Conservation (phyloP, 2,797 vertebrate genomes). For the Anguilla marmorata region DNA sequence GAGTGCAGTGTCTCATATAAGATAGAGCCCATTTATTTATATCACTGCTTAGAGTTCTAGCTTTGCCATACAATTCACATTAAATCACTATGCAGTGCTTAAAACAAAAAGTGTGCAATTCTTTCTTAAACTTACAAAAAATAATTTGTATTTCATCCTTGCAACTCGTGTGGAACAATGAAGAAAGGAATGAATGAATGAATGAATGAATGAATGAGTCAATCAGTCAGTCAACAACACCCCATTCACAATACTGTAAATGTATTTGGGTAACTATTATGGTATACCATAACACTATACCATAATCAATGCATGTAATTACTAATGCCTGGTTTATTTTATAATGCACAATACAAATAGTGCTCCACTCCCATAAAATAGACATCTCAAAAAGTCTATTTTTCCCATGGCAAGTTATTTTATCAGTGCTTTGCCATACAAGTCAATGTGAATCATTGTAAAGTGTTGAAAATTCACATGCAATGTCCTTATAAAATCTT, state of each 20-base stretch:
- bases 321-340: neutral
- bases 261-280: no score
- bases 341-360: neutral
- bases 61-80: neutral
- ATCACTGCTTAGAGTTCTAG: neutral
- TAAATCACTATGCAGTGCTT: no score
- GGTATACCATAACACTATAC: neutral
- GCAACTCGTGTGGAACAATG: no score
- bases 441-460: neutral
- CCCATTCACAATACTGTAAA: no score
- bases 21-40: neutral
- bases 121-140: no score
- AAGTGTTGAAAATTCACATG: no score
- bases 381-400: neutral
- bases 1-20: neutral
- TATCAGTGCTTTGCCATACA: neutral
- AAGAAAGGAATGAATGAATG: no score
- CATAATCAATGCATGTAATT: conserved; percentile 3
- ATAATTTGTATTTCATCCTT: no score
- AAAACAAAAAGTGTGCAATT: no score
- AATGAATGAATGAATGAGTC: no score
- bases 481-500: no score
- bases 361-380: neutral
- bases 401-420: neutral
- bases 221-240: no score